Base-by-base conservation (phyloP, 2,113 vertebrate genomes). In the Plecturocebus donacophilus region DNA sequence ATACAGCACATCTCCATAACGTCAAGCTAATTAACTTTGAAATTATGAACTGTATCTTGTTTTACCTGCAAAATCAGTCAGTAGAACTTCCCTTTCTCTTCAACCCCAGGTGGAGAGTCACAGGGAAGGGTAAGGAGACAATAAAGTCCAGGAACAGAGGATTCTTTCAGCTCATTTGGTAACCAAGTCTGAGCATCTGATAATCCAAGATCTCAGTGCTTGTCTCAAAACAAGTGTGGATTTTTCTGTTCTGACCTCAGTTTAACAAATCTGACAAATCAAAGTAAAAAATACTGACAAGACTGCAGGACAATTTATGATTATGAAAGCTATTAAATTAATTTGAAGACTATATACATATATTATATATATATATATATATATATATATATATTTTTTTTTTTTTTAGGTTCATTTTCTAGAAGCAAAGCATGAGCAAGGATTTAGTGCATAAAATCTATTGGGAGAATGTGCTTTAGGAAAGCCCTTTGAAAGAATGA, bases 81-180 rank as follows among this genome's bases (percentile, higher is more conserved):
- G 12, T 14, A 87, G 16, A 70, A 38, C 8, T 85, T 49, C 35
- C 4, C 4, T 88, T 35, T 77, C 27, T 83, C 1, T 77, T 92
- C 16, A 79, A 17, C 7, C 20, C 32, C 45, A 20, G 8, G 4
- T 38, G 8, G 6, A 13, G 23, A 61, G 30, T 80, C 3, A 56
- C 7, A 11, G 3, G 9, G 0, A 32, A 20, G 14, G 4, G 0
- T 17, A 91, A 2, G 5, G 3, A 88, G 6, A n/a, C 5, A 54
- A 25, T 8, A 35, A 76, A 27, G 3, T 23, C 27, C 7, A n/a
- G 38, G 23, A 73, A 11, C 2, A 84, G 58, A 38, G 8, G 2
- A 2, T 64, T 89, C 20, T 54, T 75, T 68, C 32, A 38, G 23
- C 5, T 56, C 25, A 64, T 2, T 13, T 38, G 9, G 13, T 49